phyloP scores from a whole-genome alignment of 2,113 vertebrate species.

The Struthio camelus region DNA sequence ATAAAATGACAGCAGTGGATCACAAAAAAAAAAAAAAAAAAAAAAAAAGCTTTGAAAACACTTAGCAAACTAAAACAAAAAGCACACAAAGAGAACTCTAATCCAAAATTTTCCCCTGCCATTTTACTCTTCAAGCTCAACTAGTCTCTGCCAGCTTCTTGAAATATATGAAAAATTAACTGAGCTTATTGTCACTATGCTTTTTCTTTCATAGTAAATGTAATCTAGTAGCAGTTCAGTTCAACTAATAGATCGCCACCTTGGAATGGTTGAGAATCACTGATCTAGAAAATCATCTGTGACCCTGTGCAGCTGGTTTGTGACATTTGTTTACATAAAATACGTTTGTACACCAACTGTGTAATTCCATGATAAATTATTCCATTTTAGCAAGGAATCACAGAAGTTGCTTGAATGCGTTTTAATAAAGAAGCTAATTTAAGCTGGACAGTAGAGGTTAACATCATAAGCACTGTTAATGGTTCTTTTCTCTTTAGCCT shows the following conservation, averaged over 20 bases:
- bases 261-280: not conserved
- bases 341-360: not conserved
- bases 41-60: not conserved
- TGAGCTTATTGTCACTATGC: not conserved
- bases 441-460: not conserved
- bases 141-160: not conserved
- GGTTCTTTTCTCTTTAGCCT: not conserved
- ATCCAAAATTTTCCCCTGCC: rapidly evolving
- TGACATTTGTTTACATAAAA: not conserved
- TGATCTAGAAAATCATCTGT: not conserved
- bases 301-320: not conserved
- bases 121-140: not conserved
- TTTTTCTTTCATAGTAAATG: not conserved
- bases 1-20: not conserved
- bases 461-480: not conserved
- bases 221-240: not conserved
- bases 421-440: not conserved
- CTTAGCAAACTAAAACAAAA: not conserved
- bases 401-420: not conserved
- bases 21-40: not conserved
- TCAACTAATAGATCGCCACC: not conserved
- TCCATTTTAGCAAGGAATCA: not conserved
- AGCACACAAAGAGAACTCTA: not conserved
- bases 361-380: not conserved
- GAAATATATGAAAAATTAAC: not conserved